Evolutionary conservation across 1,140 invertebrate genomes (phyloP), one percentile per base, ranked within the genome.

Genomic region (Apolygus lucorum): DNA sequence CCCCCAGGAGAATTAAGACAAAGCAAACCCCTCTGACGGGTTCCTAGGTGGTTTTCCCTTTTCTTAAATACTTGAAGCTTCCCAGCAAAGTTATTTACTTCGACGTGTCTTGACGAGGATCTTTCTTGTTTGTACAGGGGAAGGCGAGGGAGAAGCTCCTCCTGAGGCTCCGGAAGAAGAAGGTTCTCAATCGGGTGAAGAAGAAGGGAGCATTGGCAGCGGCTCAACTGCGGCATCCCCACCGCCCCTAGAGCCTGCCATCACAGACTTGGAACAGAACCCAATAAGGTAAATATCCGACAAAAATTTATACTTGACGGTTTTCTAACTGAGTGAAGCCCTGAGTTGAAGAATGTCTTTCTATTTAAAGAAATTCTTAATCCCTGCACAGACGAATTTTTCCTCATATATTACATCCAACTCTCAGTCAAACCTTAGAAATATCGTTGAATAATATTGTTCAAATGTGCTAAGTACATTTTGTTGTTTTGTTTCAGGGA

Each of bases 401-500:
- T n/a, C n/a, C n/a, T n/a, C n/a, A n/a, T n/a, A n/a, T n/a, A n/a
- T n/a, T n/a, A n/a, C n/a, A n/a, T n/a, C n/a, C n/a, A n/a, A n/a
- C n/a, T n/a, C n/a, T n/a, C n/a, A n/a, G n/a, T n/a, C n/a, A n/a
- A n/a, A n/a, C n/a, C n/a, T n/a, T n/a, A n/a, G n/a, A n/a, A n/a
- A n/a, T n/a, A n/a, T n/a, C n/a, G n/a, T n/a, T 69, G 22, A 63
- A 27, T 42, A 27, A 63, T 42, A 65, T 63, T 68, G 27, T 69
- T 64, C 63, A 64, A 64, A 21, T 27, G 28, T 29, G 73, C 17
- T 42, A 42, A 8, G 34, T 8, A 17, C 17, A 17, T 4, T 42
- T 42, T 74, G 77, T 71, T 78, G 72, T 81, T n/a, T 81, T 82
- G 80, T 84, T 86, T 22, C 84, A 91, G 89, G 81, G 90, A 92